Percentiles rank a stretch among this genome's conserved stretches.
phyloP scores from a whole-genome alignment of 2,113 vertebrate species.

The Dicaeum eximium region DNA sequence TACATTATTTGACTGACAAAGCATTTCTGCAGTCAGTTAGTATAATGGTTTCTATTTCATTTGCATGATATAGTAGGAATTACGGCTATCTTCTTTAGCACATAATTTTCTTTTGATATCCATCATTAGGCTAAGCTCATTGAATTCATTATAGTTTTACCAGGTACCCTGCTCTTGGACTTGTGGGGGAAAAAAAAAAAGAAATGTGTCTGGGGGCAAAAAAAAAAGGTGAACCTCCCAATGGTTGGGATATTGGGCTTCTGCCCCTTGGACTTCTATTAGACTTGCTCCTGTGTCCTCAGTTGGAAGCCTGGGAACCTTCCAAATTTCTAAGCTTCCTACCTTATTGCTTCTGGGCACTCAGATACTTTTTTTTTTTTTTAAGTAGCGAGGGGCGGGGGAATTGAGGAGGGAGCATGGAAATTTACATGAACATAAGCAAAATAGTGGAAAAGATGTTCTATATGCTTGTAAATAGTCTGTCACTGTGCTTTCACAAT shows the following conservation, averaged over 20 bases:
- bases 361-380: background rate
- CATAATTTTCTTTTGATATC: background rate
- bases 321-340: background rate
- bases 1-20: background rate
- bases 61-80: background rate
- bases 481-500: background rate
- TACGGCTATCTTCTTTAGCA: background rate
- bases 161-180: background rate
- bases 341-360: background rate
- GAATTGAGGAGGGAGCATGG: too few relatives aligned
- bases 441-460: background rate
- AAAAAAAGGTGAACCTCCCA: background rate
- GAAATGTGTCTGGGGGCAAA: background rate
- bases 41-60: background rate
- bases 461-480: background rate
- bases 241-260: background rate
- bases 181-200: background rate
- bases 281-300: background rate
- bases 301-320: background rate
- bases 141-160: background rate
- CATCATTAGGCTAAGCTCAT: background rate
- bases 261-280: background rate
- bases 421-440: background rate
- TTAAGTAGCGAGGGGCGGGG: rapidly evolving
- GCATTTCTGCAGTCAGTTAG: background rate